Evolutionary conservation across 1,140 invertebrate species (phyloP).

Genomic region (Dryas iulia): DNA sequence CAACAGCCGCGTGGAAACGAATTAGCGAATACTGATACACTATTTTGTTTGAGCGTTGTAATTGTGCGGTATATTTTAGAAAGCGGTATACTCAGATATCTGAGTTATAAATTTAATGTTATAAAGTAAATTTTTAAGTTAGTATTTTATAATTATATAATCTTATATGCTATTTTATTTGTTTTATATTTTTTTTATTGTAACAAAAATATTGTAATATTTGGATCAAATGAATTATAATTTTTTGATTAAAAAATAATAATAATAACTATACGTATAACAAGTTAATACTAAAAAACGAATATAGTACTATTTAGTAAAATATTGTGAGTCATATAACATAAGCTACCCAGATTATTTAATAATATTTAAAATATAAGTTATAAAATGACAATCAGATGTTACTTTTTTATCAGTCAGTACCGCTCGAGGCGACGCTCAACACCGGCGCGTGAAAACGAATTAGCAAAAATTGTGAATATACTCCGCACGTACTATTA

Average conservation of each 20-base stretch:
- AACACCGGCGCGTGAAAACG: conserved; percentile 10
- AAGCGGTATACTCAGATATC: background rate
- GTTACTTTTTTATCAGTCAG: background rate
- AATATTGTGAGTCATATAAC: no score
- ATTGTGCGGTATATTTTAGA: background rate
- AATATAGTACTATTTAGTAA: no score
- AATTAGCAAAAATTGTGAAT: conserved; percentile 12
- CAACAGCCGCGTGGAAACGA: conserved; percentile 20
- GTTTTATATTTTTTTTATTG: no score
- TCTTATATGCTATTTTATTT: no score
- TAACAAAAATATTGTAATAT: no score
- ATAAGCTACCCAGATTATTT: background rate
- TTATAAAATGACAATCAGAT: background rate
- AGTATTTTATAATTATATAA: background rate
- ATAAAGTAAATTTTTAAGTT: background rate
- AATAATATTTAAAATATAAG: background rate
- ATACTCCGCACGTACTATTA: background rate
- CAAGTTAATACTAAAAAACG: no score
- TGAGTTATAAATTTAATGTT: background rate
- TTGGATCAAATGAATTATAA: no score
- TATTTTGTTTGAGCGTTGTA: conserved; percentile 16
- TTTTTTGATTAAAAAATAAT: no score
- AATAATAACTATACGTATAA: no score
- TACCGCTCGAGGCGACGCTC: conserved; percentile 11
- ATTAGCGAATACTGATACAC: conserved; percentile 27